Conservation (phyloP, 1,140 invertebrate species). For the Leptinotarsa defecta region DNA sequence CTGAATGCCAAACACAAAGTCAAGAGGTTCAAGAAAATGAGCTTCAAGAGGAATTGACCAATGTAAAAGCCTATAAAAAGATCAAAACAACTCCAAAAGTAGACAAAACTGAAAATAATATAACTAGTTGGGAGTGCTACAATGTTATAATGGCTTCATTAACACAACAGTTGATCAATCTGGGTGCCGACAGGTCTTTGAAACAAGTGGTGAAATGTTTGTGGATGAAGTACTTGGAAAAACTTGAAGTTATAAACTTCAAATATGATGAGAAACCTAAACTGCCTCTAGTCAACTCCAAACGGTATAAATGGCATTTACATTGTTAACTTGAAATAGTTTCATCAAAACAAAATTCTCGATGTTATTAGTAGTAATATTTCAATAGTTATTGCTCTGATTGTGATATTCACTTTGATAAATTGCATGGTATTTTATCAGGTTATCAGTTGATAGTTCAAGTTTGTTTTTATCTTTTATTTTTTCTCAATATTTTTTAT, state of each 20-base stretch:
- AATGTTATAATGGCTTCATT: conserved; percentile 68
- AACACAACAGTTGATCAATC: conserved; percentile 63
- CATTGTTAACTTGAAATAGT: too few species aligned
- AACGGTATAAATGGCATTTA: conserved; percentile 53
- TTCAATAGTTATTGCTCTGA: too few species aligned
- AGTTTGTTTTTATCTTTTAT: too few species aligned
- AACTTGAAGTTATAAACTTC: conserved; percentile 62
- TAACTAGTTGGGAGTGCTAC: conserved; percentile 70
- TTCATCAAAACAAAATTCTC: too few species aligned
- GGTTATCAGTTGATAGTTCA: too few species aligned
- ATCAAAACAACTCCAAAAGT: conserved; percentile 30
- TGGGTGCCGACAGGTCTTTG: conserved; percentile 62
- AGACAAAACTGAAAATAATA: conserved; percentile 47
- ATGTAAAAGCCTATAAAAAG: conserved; percentile 34
- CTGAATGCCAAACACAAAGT: conserved; percentile 61
- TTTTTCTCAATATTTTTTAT: too few species aligned
- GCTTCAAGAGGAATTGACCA: conserved; percentile 33
- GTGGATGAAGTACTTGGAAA: conserved; percentile 67
- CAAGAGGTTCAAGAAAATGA: conserved; percentile 58
- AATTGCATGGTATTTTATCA: too few species aligned
- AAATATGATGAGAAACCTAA: conserved; percentile 59
- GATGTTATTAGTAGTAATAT: too few species aligned
- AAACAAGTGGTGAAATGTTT: conserved; percentile 65
- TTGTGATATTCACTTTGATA: too few species aligned
- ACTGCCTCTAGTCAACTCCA: conserved; percentile 58